Base-by-base conservation (phyloP, 2,113 vertebrate species). In the Zootoca vivipara region DNA sequence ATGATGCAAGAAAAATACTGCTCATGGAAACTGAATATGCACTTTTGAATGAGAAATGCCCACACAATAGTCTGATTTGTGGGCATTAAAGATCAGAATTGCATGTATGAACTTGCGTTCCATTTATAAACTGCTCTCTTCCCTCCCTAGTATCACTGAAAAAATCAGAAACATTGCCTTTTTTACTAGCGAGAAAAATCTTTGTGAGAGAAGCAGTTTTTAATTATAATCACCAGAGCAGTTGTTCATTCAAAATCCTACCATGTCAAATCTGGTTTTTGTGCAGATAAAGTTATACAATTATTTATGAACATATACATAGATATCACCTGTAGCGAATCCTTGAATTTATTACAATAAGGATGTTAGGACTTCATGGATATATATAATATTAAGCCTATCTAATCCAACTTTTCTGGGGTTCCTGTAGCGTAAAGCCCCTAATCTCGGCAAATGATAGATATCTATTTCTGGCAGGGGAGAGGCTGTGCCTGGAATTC, bases 401-500 rank as follows among this genome's bases (percentile, higher is more conserved):
- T 35, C 85, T 93, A 89, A 65, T 9, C 92, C 26, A 52, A 46
- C 70, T 38, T 91, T 28, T 83, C 77, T 75, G 69, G 85, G 67
- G 65, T 86, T 88, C 84, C 79, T 89, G 79, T 46, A 42, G n/a
- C 87, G 28, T 77, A 84, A 84, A 88, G 64, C 83, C 84, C 28
- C 64, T 93, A 73, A 16, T 90, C 73, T 87, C 3, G 0, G 35
- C 88, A 81, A 82, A 89, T 92, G 93, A 81, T 83, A 79, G 62
- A 4, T 92, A 85, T 22, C 69, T 85, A 86, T 94, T 94, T 92
- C 64, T 78, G 86, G 80, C 24, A 82, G 79, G 74, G 87, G 75
- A 78, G 0, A 64, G 82, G 89, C 85, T 64, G 82, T 89, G 89
- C 0, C 56, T 83, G 81, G 82, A 82, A 78, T 94, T 82, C 28